Percentiles rank a stretch among this genome's conserved stretches.
These are phyloP conservation scores for Seira musarum DNA, from an alignment of 2,888 invertebrate species.

Conservation along the genomic window DNA sequence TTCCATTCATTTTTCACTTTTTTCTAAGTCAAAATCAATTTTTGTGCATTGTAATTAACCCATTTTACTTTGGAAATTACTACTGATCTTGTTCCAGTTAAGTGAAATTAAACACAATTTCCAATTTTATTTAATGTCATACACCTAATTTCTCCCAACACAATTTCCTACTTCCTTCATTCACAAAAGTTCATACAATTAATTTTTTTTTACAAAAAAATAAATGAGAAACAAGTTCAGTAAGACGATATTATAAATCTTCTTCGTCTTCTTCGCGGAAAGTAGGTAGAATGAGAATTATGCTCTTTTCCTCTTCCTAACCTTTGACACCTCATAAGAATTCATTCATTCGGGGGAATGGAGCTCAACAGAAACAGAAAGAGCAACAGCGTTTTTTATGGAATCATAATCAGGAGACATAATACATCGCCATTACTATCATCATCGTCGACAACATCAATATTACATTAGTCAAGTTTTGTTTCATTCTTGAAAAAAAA, in stretches of 20 bases:
- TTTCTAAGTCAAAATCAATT: background rate
- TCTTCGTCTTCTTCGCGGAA: background rate
- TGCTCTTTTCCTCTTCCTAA: background rate
- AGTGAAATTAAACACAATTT: background rate
- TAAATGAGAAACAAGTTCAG: background rate
- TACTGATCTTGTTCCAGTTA: conserved; percentile 19
- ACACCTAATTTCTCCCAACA: conserved; percentile 23
- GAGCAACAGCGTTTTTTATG: background rate
- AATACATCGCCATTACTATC: background rate
- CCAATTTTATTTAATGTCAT: background rate
- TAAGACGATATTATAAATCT: too few species aligned
- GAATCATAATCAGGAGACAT: background rate
- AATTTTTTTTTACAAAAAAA: background rate
- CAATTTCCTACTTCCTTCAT: conserved; percentile 56
- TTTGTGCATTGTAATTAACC: background rate
- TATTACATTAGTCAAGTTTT: conserved; percentile 12
- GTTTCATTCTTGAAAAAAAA: background rate
- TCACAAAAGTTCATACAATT: background rate
- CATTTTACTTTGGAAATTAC: conserved; percentile 11
- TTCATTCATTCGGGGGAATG: conserved; percentile 14
- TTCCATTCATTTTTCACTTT: conserved; percentile 27
- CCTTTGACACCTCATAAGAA: conserved; percentile 32
- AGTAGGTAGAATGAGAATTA: background rate
- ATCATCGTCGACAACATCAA: background rate
- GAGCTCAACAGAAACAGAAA: background rate